phyloP scores from a whole-genome alignment of 2,888 invertebrate genomes.

The Trimorus sp. region DNA sequence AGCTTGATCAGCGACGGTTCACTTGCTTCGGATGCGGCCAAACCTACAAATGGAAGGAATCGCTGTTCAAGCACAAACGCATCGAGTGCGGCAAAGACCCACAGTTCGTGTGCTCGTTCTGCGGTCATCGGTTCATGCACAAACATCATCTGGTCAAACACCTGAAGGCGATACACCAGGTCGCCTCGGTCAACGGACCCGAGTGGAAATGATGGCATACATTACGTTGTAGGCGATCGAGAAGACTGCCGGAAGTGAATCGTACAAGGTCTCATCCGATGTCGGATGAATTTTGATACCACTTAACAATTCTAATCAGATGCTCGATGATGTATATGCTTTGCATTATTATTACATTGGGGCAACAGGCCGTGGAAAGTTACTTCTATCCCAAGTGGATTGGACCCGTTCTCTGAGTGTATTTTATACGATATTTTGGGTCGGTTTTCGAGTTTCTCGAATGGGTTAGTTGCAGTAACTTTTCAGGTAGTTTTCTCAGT shows the following conservation, averaged over 20 bases:
- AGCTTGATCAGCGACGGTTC: conserved; percentile 62
- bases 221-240: background rate
- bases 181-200: conserved; percentile 16
- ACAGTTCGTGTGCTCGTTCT: conserved; percentile 76
- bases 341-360: too few relatives aligned
- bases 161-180: conserved; percentile 44
- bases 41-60: conserved; percentile 77
- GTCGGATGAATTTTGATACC: too few relatives aligned
- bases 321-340: too few relatives aligned
- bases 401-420: too few relatives aligned
- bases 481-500: too few relatives aligned
- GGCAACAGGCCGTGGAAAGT: too few relatives aligned
- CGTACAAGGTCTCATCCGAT: conserved; percentile 1
- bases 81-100: conserved; percentile 78
- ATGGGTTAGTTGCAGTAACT: too few relatives aligned
- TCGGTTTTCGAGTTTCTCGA: too few relatives aligned
- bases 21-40: conserved; percentile 77
- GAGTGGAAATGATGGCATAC: conserved; percentile 19
- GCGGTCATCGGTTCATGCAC: conserved; percentile 76
- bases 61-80: conserved; percentile 74
- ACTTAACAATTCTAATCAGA: too few relatives aligned
- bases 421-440: too few relatives aligned
- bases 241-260: background rate
- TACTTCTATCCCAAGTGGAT: too few relatives aligned
- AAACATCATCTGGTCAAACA: conserved; percentile 76